Evolutionary conservation across 2,888 invertebrate genomes (phyloP), one percentile per base, ranked within the genome.

Genomic region (Scaptomyza caliginosa): DNA sequence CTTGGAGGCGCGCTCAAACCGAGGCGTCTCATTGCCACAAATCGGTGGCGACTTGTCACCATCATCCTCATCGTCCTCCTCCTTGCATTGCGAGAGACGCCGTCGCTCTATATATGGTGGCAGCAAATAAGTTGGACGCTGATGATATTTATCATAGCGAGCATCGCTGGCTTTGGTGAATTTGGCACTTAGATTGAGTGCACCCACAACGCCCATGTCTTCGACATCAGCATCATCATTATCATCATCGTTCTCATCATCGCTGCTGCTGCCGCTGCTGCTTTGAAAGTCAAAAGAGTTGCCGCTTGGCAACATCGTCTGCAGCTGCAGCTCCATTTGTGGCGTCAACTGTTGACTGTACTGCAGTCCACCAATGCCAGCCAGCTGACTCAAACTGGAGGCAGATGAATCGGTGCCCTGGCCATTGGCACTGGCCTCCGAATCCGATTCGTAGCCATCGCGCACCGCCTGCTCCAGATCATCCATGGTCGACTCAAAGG

Each of bases 41-140:
- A 77, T 66, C 24, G 88, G 76, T 4, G 87, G 81, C 3, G 89
- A 84, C 45, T 89, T 90, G 3, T 90, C 90, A 7, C n/a, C 32
- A 32, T 77, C 73, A 73, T 95, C 95, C 52, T 96, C 95, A 89
- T 96, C 96, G 82, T 96, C 96, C 91, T 96, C 96, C 89, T 96
- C 96, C 64, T 95, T 93, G 89, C 96, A 96, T 90, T 96, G 96
- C 3, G 96, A 96, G 69, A 96, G 90, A 11, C 96, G 93, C 26
- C 95, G 92, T 4, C 94, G 92, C 78, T 93, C 94, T 56, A 92
- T 92, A 79, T 93, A 94, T 1, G 93, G 92, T 73, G 93, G 92
- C 32, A 93, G 90, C 51, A 89, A 83, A 34, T 86, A 86, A 0
- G 75, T 24, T 0, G 90, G 88, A 5, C 91, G 83, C 55, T 85